Base-by-base conservation (phyloP, 2,797 vertebrate genomes). In the Phataginus tricuspis region DNA sequence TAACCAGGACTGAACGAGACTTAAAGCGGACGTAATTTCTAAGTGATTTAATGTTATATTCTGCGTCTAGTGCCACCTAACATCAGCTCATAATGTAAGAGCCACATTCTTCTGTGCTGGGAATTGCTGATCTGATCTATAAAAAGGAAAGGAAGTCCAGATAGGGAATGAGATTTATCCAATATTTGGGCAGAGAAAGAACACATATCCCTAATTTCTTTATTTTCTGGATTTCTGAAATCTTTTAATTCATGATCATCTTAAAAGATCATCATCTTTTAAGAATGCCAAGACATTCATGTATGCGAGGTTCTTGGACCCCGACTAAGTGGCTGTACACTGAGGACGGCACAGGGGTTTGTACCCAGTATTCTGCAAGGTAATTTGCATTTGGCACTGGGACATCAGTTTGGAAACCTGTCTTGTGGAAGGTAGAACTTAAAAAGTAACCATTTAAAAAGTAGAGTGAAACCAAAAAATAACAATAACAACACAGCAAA, bases 301-400 rank as follows among this genome's bases (percentile, higher is more conserved):
- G 39, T 16, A 4, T 18, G 27, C 0, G 5, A 69, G 55, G 27
- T 1, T 45, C 59, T 34, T 2, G 11, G 12, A 14, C 7, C 16
- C 59, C 57, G n/a, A 1, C 31, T 1, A 15, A 4, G 4, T 21
- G 19, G 2, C 8, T 2, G 7, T 1, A 5, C 1, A 15, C 0
- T 12, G 23, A 7, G 4, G 5, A 7, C 34, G 34, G 14, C 0
- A 0, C 0, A 0, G 12, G 39, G 37, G 53, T 63, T 5, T 75
- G 1, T 18, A 7, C 19, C n/a, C 27, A 18, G 37, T 21, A 18
- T 23, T 53, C 51, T 68, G 13, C 15, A 12, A 7, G 19, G 37
- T n/a, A 7, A 45, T 0, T 23, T 10, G 12, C 37, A n/a, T 55
- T 6, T 14, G 64, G 25, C 1, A 0, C 10, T 3, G 27, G 12